Percentiles rank a stretch among this genome's conserved stretches.
phyloP scores from a whole-genome alignment of 1,140 invertebrate species.

The Colletes latitarsis region DNA sequence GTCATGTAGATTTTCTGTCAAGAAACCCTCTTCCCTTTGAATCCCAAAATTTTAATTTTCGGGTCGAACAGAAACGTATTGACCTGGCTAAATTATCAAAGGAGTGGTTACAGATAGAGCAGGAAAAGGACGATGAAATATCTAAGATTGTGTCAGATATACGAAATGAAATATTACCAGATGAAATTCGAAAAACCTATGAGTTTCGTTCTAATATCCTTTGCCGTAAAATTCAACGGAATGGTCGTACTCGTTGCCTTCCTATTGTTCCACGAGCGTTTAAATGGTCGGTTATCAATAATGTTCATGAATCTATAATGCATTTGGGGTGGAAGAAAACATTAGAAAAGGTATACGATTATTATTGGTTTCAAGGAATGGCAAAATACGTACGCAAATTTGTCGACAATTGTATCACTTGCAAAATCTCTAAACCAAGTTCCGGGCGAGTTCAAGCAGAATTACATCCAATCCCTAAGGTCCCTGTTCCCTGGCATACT shows the following conservation, averaged over 20 bases:
- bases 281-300: slow-evolving; percentile 69
- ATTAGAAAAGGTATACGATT: slow-evolving; percentile 53
- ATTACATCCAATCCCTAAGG: slow-evolving; percentile 68
- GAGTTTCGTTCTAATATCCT: slow-evolving; percentile 55
- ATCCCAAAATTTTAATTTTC: background rate
- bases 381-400: slow-evolving; percentile 57
- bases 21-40: slow-evolving; percentile 30
- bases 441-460: slow-evolving; percentile 56
- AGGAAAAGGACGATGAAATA: slow-evolving; percentile 51
- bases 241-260: slow-evolving; percentile 57
- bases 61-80: slow-evolving; percentile 42
- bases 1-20: slow-evolving; percentile 47
- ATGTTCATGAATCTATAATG: slow-evolving; percentile 66
- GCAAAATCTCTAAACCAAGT: slow-evolving; percentile 54
- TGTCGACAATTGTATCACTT: slow-evolving; percentile 61
- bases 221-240: slow-evolving; percentile 60
- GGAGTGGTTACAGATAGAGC: slow-evolving; percentile 59
- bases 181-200: slow-evolving; percentile 58
- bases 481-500: slow-evolving; percentile 66
- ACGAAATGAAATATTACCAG: slow-evolving; percentile 45
- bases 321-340: slow-evolving; percentile 67
- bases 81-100: slow-evolving; percentile 50
- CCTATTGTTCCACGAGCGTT: slow-evolving; percentile 67
- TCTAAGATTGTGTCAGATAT: slow-evolving; percentile 37
- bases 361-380: slow-evolving; percentile 68